Base-by-base conservation (phyloP, 2,888 invertebrate genomes). In the Ctena decussata region DNA sequence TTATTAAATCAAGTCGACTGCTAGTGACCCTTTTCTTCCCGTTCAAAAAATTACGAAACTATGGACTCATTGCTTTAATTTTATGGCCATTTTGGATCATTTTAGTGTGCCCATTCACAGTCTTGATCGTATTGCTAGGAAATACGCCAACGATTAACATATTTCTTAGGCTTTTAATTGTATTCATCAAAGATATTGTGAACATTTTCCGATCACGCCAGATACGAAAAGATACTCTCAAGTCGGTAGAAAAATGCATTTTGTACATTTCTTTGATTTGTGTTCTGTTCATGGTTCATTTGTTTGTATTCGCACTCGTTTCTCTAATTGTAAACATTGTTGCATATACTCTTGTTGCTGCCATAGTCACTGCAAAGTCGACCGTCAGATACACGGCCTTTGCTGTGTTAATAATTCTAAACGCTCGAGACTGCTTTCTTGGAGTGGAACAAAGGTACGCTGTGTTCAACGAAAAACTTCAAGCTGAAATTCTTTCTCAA, bases 241-340 rank as follows among this genome's bases (percentile, higher is more conserved):
- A 65, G 18, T 65, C 65, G 15, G 12, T 65, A 5, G 30, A 65
- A 65, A 65, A n/a, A 32, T 49, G 1, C 53, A 21, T 53, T n/a
- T 21, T 74, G 32, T 49, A 74, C 30, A 37, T 74, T 0, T 49
- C 49, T 21, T 30, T 74, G 18, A 74, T 74, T 3, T 35, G 39
- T 11, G n/a, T 35, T 0, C n/a, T 74, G 32, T 49, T 74, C 49
- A 49, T 74, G 18, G 53, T 49, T 21, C 74, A 74, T 74, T 74
- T 74, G 49, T 74, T 74, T 0, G 49, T 74, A n/a, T 74, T 74
- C 8, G 74, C 74, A n/a, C 74, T 74, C 35, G 49, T 74, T n/a
- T 49, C 74, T 1, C 49, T 74, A 1, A 5, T 74, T 8, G 74
- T 74, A 5, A 74, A 49, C 49, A 74, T 74, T 15, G 30, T 49